Percentiles rank a stretch among this genome's conserved stretches.
Evolutionary conservation across 2,888 invertebrate species (phyloP).

Genomic region (Teinopalpus imperialis): DNA sequence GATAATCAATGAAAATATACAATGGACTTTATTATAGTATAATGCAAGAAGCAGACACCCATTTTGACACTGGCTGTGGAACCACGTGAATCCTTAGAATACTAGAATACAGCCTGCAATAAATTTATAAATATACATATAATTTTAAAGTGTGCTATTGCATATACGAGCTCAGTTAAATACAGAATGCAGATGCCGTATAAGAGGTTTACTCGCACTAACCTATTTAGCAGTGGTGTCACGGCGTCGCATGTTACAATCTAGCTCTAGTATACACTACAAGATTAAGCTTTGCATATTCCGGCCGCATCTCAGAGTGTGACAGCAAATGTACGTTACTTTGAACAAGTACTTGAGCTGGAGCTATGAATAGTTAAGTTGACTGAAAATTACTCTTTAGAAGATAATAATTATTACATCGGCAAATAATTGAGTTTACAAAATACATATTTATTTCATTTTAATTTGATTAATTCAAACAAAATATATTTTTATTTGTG

Average conservation of each 20-base stretch:
- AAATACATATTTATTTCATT: too few relatives aligned
- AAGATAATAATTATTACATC: not conserved
- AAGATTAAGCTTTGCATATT: slow-evolving; percentile 64
- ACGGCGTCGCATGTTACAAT: slow-evolving; percentile 40
- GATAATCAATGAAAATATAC: too few relatives aligned
- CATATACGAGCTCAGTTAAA: not conserved
- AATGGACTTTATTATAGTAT: too few relatives aligned
- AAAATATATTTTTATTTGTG: too few relatives aligned
- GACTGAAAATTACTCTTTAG: slow-evolving; percentile 3
- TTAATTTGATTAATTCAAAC: too few relatives aligned
- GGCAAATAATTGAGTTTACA: too few relatives aligned
- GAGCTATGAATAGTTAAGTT: slow-evolving; percentile 21
- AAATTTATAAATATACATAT: too few relatives aligned
- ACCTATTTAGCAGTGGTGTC: slow-evolving; percentile 27
- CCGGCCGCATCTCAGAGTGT: slow-evolving; percentile 30
- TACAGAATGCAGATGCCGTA: slow-evolving; percentile 8
- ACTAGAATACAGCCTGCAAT: too few relatives aligned
- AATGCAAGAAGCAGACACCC: too few relatives aligned
- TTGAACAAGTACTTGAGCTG: slow-evolving; percentile 21
- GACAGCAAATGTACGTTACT: slow-evolving; percentile 25
- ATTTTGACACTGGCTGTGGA: too few relatives aligned
- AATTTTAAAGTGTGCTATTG: too few relatives aligned
- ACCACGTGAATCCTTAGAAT: too few relatives aligned
- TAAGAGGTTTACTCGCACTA: slow-evolving; percentile 7
- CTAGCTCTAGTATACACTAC: slow-evolving; percentile 48